Evolutionary conservation across 2,888 invertebrate genomes (phyloP), one percentile per base, ranked within the genome.

Genomic region (Molanna angustata): DNA sequence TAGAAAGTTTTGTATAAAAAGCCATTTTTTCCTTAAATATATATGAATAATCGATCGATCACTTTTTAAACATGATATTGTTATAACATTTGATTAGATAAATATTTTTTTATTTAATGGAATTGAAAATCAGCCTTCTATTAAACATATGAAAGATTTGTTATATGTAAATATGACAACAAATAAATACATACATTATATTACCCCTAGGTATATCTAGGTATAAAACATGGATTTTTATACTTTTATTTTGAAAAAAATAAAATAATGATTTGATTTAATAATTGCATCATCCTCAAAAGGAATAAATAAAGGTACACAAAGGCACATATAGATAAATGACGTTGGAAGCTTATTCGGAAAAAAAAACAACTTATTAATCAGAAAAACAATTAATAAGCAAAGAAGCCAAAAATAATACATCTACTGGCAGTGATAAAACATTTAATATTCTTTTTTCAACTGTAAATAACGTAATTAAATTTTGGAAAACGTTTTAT

Each of bases 1-100:
- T 48, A 54, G 42, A 41, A 47, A 33, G 41, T 39, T 46, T 49
- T 43, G 47, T 49, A 43, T 51, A 54, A 52, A 48, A 52, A 53
- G 57, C 52, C 27, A 7, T 27, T 27, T 27, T 27, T 27, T 27
- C n/a, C n/a, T n/a, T n/a, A n/a, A n/a, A n/a, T n/a, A n/a, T n/a
- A n/a, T n/a, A n/a, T n/a, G n/a, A n/a, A n/a, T n/a, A n/a, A n/a
- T n/a, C n/a, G n/a, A n/a, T n/a, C n/a, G n/a, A n/a, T n/a, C n/a
- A n/a, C n/a, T n/a, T n/a, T n/a, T n/a, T n/a, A n/a, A n/a, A n/a
- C n/a, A n/a, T n/a, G n/a, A n/a, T n/a, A n/a, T n/a, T n/a, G n/a
- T n/a, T n/a, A n/a, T n/a, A n/a, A n/a, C n/a, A n/a, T n/a, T n/a
- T n/a, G n/a, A n/a, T n/a, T n/a, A n/a, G n/a, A n/a, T n/a, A n/a